Conservation (phyloP, 2,888 invertebrate genomes). For the Amiota communis region DNA sequence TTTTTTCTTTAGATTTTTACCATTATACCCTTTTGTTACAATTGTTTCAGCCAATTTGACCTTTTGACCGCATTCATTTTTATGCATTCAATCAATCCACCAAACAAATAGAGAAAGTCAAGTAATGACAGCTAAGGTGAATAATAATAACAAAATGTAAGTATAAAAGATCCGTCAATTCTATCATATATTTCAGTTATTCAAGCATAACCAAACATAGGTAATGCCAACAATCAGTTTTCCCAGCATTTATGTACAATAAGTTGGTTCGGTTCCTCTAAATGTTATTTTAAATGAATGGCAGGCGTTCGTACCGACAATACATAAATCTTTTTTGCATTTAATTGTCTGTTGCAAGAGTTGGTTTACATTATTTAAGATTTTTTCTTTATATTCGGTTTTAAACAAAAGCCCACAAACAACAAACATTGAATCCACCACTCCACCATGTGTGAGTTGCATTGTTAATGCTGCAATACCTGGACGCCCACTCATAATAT, state of each 20-base stretch:
- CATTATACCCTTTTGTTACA: too few relatives aligned
- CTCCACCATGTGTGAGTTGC: background rate
- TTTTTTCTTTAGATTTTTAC: too few relatives aligned
- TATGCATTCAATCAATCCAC: too few relatives aligned
- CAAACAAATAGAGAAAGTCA: too few relatives aligned
- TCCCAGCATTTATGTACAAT: constrained; percentile 2
- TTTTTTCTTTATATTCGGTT: background rate
- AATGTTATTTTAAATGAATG: background rate
- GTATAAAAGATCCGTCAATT: background rate
- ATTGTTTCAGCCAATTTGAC: too few relatives aligned
- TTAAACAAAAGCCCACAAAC: background rate
- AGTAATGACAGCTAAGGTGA: too few relatives aligned
- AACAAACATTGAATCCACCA: background rate
- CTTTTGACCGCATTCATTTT: too few relatives aligned
- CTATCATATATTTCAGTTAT: background rate
- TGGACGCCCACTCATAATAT: background rate
- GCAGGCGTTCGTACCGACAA: constrained; percentile 9
- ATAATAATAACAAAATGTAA: background rate
- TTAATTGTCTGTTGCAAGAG: too few relatives aligned
- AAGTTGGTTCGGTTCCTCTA: background rate
- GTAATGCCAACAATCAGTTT: background rate
- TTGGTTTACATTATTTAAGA: constrained; percentile 17
- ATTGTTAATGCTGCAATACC: too few relatives aligned
- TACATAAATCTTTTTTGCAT: constrained; percentile 15
- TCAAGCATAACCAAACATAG: background rate